A percentile compares a stretch with the other conserved stretches of the same genome.
Conservation (phyloP, 2,113 vertebrate genomes). For the Hylia prasina region DNA sequence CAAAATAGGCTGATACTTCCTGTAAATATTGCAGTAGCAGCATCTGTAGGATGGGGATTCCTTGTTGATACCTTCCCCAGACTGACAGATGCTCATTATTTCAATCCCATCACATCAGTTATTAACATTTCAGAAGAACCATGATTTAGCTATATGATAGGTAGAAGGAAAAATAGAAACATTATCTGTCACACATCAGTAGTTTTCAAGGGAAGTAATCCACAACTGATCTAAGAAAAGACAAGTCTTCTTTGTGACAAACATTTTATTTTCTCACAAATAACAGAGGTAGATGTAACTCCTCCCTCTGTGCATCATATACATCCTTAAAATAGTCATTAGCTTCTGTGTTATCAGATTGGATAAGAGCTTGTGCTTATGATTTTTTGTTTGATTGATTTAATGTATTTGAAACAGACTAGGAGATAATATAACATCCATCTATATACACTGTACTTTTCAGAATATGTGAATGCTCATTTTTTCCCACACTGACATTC, state of each 20-base stretch:
- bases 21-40: not conserved
- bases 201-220: not conserved
- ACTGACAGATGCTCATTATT: not conserved
- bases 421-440: not conserved
- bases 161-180: not conserved
- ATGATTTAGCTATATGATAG: not conserved
- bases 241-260: not conserved
- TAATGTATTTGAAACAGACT: not conserved
- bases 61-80: not conserved
- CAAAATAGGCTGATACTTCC: not conserved
- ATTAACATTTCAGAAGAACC: not conserved
- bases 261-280: not conserved
- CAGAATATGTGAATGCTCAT: not conserved
- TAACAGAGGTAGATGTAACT: not conserved
- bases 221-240: not conserved
- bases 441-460: not conserved
- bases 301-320: not conserved
- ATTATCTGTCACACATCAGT: not conserved
- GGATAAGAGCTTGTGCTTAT: not conserved
- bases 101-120: not conserved
- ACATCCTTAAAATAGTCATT: not conserved
- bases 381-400: not conserved
- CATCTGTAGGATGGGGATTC: not conserved
- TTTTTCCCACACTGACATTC: not conserved
- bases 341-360: not conserved